Percentiles rank a stretch among this genome's conserved stretches.
Evolutionary conservation across 92 coral and sea anemone genomes (phyloP).

Genomic region (Siderastrea radians): DNA sequence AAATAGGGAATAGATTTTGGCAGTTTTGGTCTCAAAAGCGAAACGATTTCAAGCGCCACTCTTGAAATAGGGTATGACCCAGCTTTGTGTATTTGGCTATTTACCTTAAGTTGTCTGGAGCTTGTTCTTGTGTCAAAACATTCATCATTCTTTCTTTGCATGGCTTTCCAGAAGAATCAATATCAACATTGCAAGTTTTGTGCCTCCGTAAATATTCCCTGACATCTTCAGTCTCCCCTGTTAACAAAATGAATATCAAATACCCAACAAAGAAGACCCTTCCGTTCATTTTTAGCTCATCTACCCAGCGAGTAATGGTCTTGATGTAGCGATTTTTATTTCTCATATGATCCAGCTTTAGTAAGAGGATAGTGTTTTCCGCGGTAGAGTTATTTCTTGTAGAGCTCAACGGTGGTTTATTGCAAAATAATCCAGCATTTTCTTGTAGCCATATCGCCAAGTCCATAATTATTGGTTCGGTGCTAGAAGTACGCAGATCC

Average conservation of each 20-base stretch:
- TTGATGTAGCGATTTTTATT: constrained; percentile 78
- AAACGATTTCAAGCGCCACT: no score
- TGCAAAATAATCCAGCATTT: constrained; percentile 30
- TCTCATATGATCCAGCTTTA: constrained; percentile 92
- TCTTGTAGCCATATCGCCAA: constrained; percentile 90
- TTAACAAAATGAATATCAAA: constrained; percentile 75
- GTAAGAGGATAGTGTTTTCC: constrained; percentile 47
- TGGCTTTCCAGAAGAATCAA: constrained; percentile 89
- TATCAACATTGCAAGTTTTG: constrained; percentile 85
- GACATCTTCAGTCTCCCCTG: constrained; percentile 68
- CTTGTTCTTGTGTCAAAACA: constrained; percentile 55
- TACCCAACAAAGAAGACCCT: constrained; percentile 71
- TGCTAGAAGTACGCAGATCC: constrained; percentile 16
- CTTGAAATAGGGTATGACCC: no score
- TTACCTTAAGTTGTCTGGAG: constrained; percentile 24
- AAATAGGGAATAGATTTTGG: no score
- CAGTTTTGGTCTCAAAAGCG: no score
- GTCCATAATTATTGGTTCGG: constrained; percentile 83
- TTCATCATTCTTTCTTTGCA: constrained; percentile 97
- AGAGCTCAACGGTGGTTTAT: neutral
- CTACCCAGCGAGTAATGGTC: constrained; percentile 77
- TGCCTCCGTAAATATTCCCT: constrained; percentile 78
- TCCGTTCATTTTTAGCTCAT: constrained; percentile 75
- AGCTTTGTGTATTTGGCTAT: neutral
- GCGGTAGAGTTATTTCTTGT: neutral